These are phyloP conservation scores for Callithrix jacchus DNA, from an alignment of 2,113 vertebrate species.

Conservation along the genomic window DNA sequence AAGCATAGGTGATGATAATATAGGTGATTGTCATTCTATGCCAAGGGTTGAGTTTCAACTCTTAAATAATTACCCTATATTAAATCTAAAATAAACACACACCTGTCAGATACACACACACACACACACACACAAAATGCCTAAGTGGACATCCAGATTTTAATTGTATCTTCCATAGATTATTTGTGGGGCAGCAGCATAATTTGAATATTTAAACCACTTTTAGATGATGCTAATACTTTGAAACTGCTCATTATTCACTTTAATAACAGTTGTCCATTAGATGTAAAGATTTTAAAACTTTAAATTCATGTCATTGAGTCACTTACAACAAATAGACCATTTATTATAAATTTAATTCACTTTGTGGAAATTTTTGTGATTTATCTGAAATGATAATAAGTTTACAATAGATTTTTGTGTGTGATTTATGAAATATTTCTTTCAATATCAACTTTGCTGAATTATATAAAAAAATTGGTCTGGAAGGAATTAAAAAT, in stretches of 20 bases:
- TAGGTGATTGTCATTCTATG: rapidly evolving
- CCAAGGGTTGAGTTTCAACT: background rate
- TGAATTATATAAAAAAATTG: background rate
- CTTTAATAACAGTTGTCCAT: background rate
- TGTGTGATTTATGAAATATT: background rate
- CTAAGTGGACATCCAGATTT: background rate
- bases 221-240: background rate
- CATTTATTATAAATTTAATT: background rate
- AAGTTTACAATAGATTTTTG: background rate
- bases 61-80: background rate
- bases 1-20: too few relatives aligned
- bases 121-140: background rate
- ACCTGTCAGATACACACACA: background rate
- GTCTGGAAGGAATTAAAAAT: background rate
- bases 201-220: background rate
- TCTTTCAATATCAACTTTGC: background rate
- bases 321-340: background rate
- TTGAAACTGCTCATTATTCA: background rate
- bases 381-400: background rate
- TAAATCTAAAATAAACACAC: background rate
- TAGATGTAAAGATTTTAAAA: background rate
- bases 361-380: background rate
- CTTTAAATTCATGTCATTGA: background rate
- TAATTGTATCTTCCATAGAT: background rate
- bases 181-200: background rate